Evolutionary conservation across 2,888 invertebrate species (phyloP).

Genomic region (Tholera decimalis): DNA sequence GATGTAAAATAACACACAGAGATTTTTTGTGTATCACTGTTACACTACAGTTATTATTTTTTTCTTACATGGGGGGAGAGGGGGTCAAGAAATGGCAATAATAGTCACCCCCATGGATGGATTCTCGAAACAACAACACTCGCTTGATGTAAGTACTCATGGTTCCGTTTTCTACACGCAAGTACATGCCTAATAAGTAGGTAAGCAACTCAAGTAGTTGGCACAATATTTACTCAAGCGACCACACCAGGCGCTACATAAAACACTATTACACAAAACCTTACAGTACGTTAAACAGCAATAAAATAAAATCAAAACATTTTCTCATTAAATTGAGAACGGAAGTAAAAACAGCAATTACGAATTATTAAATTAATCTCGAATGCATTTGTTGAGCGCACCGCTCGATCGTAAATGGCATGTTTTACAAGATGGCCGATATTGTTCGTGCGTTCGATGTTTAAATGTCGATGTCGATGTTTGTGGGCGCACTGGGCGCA

Average conservation of each 20-base stretch:
- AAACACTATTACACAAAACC: conserved; percentile 62
- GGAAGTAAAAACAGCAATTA: conserved; percentile 82
- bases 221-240: conserved; percentile 39
- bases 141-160: no score
- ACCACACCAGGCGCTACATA: conserved; percentile 63
- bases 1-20: no score
- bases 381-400: conserved; percentile 70
- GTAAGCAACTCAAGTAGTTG: conserved; percentile 7
- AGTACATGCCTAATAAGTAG: neutral
- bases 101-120: no score
- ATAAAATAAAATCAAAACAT: conserved; percentile 73
- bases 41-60: no score
- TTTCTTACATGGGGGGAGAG: no score
- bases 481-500: conserved; percentile 41
- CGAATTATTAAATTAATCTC: conserved; percentile 83
- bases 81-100: no score
- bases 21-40: no score
- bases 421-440: conserved; percentile 73
- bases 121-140: no score
- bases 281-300: conserved; percentile 65
- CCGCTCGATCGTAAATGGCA: conserved; percentile 76
- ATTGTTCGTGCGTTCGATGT: conserved; percentile 57
- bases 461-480: conserved; percentile 61
- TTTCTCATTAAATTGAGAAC: conserved; percentile 77
- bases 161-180: no score